Evolutionary conservation across 2,888 invertebrate species (phyloP), one percentile per base, ranked within the genome.

Genomic region (Ecliptopera silaceata): DNA sequence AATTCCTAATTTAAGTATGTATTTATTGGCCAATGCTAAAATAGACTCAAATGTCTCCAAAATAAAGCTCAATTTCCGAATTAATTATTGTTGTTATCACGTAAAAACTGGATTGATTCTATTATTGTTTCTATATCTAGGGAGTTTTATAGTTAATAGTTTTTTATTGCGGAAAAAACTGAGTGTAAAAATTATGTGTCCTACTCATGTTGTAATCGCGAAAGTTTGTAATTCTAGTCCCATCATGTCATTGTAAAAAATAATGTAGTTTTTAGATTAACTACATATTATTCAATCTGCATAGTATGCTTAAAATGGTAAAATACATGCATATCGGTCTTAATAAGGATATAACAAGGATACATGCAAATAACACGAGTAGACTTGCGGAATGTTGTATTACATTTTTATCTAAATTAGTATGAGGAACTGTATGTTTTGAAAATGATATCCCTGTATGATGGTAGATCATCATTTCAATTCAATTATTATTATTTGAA

Each of bases 321-420:
- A 26, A 43, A 43, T 26, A 29, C 8, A 12, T 18, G 6, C 20
- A 32, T 45, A 20, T 5, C 8, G 17, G 22, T 41, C 20, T 41
- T 22, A 22, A 53, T 15, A 42, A 41, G 46, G 31, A 32, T 13
- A 39, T 13, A 20, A 32, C 42, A 48, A 31, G 43, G 8, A 22
- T 41, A 3, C 12, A 44, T 45, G 47, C 32, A 26, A 53, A 53
- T 53, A 10, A 18, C 20, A 11, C 13, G 34, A 26, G 22, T 26
- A 36, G 32, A 50, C 29, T 26, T 38, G 8, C 22, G 32, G 56
- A 56, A 50, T 56, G 56, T 12, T 26, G 50, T 26, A 41, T 5
- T 31, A 18, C 12, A 17, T 36, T 36, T 44, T 50, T 45, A 34
- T 26, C 26, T 34, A 46, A 49, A 44, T 32, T 26, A 38, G 43